A percentile compares a stretch with the other conserved stretches of the same genome.
These are phyloP conservation scores for Conchocele bisecta DNA, from an alignment of 2,888 invertebrate genomes.

Conservation along the genomic window DNA sequence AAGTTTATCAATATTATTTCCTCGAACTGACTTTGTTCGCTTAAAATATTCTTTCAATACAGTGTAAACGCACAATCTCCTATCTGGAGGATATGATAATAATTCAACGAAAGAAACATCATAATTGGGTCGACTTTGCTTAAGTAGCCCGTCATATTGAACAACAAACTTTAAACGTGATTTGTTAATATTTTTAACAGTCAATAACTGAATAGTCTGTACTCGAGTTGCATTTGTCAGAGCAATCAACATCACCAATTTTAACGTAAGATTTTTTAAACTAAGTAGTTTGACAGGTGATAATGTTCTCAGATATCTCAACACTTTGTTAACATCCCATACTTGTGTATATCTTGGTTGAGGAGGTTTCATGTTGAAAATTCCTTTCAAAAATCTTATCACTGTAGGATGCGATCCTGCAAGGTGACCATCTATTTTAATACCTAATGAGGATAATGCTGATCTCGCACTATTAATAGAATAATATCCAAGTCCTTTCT, in stretches of 20 bases:
- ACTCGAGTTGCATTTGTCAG: conserved; percentile 20
- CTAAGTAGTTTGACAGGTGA: conserved; percentile 3
- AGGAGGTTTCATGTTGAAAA: conserved; percentile 38
- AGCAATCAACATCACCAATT: conserved; percentile 28
- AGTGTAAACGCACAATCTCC: no score
- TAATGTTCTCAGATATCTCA: conserved; percentile 17
- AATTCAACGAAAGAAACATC: no score
- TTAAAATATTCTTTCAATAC: no score
- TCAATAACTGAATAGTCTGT: no score
- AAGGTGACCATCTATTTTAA: conserved; percentile 10
- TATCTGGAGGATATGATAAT: no score
- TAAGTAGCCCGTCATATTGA: no score
- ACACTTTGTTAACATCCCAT: conserved; percentile 28
- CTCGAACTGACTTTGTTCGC: no score
- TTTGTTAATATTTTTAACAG: no score
- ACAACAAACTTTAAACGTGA: no score
- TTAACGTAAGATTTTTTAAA: conserved; percentile 12
- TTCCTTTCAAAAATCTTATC: conserved; percentile 48
- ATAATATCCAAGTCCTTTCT: conserved; percentile 49
- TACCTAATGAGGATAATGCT: conserved; percentile 39
- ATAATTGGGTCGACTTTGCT: no score
- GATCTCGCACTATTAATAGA: conserved; percentile 39
- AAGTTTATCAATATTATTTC: no score
- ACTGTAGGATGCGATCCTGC: conserved; percentile 40
- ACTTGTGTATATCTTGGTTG: conserved; percentile 16